phyloP scores from a whole-genome alignment of 2,113 vertebrate species.

The Strix aluco region DNA sequence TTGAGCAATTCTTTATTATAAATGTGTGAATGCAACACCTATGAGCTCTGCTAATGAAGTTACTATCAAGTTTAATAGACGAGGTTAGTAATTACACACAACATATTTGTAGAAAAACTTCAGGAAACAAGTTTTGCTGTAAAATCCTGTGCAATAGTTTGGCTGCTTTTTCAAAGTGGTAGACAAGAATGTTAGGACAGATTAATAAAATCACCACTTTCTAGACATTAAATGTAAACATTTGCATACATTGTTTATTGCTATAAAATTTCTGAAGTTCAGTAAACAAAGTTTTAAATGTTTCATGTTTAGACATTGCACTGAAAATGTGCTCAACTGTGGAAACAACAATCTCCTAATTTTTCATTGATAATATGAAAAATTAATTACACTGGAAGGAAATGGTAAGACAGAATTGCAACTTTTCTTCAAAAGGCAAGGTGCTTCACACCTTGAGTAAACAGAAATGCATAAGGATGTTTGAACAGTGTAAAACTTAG shows the following conservation, averaged over 20 bases:
- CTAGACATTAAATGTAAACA: background rate
- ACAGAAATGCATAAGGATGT: background rate
- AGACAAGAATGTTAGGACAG: background rate
- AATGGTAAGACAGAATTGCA: background rate
- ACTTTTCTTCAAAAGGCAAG: background rate
- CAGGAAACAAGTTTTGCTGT: background rate
- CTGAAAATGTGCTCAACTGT: background rate
- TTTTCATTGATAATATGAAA: background rate
- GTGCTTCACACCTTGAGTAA: background rate
- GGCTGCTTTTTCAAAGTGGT: background rate
- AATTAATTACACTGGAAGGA: background rate
- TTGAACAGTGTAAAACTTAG: background rate
- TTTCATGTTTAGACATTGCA: background rate
- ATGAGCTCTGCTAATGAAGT: background rate
- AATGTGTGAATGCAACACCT: constrained; percentile 15
- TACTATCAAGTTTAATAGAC: background rate
- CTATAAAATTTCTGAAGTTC: background rate
- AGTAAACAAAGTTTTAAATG: background rate
- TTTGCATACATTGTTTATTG: background rate
- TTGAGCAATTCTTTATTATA: constrained; percentile 1
- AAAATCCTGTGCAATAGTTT: background rate
- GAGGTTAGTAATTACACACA: background rate
- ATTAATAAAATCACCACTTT: background rate
- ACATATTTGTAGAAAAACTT: background rate
- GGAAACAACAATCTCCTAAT: background rate